Evolutionary conservation across 53 echinoderm and acorn worm genomes (phyloP).

Genomic region (Henricia sp.): DNA sequence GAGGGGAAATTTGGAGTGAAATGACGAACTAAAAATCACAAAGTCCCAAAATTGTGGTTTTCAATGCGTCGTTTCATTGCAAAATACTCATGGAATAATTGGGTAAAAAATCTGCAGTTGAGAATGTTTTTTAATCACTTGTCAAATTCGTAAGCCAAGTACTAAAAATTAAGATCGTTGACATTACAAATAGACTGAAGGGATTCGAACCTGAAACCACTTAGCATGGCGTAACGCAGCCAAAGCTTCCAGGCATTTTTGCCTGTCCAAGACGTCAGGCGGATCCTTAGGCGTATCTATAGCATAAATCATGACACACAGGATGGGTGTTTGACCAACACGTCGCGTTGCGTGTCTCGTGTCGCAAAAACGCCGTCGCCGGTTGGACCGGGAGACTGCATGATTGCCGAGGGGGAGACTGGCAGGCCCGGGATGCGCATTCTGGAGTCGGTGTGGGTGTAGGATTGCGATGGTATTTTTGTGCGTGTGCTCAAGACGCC

Average conservation of each 20-base stretch:
- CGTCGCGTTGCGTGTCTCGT: background rate
- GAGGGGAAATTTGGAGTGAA: no score
- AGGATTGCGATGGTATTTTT: no score
- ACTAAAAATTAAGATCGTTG: background rate
- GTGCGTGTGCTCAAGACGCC: no score
- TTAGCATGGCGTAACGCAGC: conserved; percentile 99
- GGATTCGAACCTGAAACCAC: conserved; percentile 99
- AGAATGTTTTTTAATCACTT: conserved; percentile 1
- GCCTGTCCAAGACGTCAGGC: conserved; percentile 99
- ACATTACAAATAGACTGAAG: conserved; percentile 60
- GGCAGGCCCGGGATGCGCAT: conserved; percentile 39
- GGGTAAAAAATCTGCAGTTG: background rate
- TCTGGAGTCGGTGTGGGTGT: conserved; percentile 13
- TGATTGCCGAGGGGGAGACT: conserved; percentile 43
- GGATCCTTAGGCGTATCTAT: conserved; percentile 98
- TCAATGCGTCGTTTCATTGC: background rate
- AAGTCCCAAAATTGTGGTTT: background rate
- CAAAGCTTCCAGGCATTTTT: conserved; percentile 99
- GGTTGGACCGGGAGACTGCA: conserved; percentile 8
- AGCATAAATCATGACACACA: conserved; percentile 79
- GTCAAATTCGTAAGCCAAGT: conserved; percentile 33
- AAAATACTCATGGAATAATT: background rate
- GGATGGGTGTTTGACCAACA: conserved; percentile 99
- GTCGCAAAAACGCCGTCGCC: conserved; percentile 18
- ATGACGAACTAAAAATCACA: no score